A percentile compares a stretch with the other conserved stretches of the same genome.
These are phyloP conservation scores for Cybosia mesomella DNA, from an alignment of 2,888 invertebrate species.

Conservation along the genomic window DNA sequence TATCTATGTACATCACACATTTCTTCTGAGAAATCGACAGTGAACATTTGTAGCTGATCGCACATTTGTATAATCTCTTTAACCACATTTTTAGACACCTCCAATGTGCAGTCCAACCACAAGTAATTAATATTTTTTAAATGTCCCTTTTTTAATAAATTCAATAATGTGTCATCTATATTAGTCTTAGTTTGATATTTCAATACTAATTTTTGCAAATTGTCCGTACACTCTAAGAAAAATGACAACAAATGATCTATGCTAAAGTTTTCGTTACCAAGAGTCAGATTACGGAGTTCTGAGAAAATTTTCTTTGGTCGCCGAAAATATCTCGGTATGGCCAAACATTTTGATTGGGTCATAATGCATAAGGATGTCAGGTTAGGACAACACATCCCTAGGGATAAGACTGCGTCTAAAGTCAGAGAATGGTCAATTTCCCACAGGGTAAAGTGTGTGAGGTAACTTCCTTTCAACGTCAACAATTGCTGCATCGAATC, in stretches of 20 bases:
- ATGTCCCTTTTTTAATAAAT: slow-evolving; percentile 72
- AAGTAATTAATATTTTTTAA: slow-evolving; percentile 71
- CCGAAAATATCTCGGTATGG: slow-evolving; percentile 70
- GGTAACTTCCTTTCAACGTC: slow-evolving; percentile 73
- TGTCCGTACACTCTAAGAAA: slow-evolving; percentile 74
- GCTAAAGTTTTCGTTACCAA: slow-evolving; percentile 79
- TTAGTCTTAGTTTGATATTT: slow-evolving; percentile 80
- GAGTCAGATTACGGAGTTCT: slow-evolving; percentile 70
- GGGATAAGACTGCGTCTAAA: slow-evolving; percentile 72
- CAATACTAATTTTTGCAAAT: slow-evolving; percentile 72
- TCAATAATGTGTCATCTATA: slow-evolving; percentile 69
- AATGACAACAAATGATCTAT: slow-evolving; percentile 74
- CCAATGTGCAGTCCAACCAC: slow-evolving; percentile 82
- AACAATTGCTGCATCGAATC: slow-evolving; percentile 75
- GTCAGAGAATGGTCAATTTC: slow-evolving; percentile 79
- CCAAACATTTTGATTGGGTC: slow-evolving; percentile 76
- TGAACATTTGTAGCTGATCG: slow-evolving; percentile 72
- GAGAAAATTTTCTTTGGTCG: slow-evolving; percentile 71
- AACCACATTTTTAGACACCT: slow-evolving; percentile 74
- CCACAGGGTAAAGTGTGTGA: slow-evolving; percentile 82
- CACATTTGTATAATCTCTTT: slow-evolving; percentile 74
- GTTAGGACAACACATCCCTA: slow-evolving; percentile 79
- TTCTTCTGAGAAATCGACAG: slow-evolving; percentile 73
- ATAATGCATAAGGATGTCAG: slow-evolving; percentile 75
- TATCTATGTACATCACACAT: slow-evolving; percentile 72